These are phyloP conservation scores for Drosophila nr. fundita DNA, from an alignment of 2,888 invertebrate genomes.

Conservation along the genomic window DNA sequence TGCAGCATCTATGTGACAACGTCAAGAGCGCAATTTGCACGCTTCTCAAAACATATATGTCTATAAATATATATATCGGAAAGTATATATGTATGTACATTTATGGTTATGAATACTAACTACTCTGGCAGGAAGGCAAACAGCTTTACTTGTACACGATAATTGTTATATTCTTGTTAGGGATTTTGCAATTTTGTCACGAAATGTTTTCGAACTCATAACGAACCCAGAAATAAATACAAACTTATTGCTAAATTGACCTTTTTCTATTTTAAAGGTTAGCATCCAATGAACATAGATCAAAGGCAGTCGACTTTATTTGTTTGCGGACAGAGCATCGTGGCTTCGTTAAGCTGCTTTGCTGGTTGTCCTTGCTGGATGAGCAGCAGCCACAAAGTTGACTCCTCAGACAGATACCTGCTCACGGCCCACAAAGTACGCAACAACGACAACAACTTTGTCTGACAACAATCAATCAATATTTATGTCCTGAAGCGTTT, in stretches of 20 bases:
- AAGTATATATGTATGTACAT: not conserved
- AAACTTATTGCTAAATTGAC: not conserved
- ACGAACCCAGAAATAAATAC: not conserved
- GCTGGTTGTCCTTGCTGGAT: slow-evolving; percentile 37
- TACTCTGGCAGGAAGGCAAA: slow-evolving; percentile 16
- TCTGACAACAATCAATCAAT: slow-evolving; percentile 79
- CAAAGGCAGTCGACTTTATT: not conserved
- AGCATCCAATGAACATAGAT: not conserved
- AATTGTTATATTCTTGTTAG: not conserved
- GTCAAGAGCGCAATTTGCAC: slow-evolving; percentile 61
- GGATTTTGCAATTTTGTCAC: not conserved
- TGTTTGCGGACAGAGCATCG: slow-evolving; percentile 25
- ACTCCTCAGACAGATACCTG: slow-evolving; percentile 64
- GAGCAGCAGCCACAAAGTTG: slow-evolving; percentile 67
- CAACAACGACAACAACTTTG: slow-evolving; percentile 49
- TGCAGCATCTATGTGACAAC: slow-evolving; percentile 31
- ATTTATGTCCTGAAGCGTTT: slow-evolving; percentile 74
- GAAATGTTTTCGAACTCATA: not conserved
- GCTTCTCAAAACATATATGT: slow-evolving; percentile 49
- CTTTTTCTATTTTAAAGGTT: not conserved
- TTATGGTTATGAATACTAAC: slow-evolving; percentile 54
- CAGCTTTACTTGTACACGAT: slow-evolving; percentile 17
- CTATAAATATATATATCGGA: not conserved
- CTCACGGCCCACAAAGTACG: slow-evolving; percentile 28
- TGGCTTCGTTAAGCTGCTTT: slow-evolving; percentile 12